Evolutionary conservation across 2,888 invertebrate species (phyloP).

Genomic region (Blastobasis lacticolella): DNA sequence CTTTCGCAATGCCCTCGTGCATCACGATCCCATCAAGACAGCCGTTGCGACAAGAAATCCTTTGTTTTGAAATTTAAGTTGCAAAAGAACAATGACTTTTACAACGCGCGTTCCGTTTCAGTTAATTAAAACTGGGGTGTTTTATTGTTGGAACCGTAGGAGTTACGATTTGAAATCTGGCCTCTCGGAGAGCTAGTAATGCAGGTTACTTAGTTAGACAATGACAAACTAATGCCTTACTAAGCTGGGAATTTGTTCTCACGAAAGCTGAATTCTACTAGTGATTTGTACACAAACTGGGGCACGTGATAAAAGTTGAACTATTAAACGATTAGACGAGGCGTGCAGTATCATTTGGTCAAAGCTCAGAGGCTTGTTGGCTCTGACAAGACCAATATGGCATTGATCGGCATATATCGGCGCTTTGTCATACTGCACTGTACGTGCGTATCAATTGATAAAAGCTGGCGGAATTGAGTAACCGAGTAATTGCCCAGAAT

Average conservation of each 20-base stretch:
- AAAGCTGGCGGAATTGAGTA: not conserved
- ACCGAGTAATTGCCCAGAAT: not conserved
- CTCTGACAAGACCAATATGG: not conserved
- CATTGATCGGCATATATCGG: slow-evolving; percentile 11
- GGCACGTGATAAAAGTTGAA: no score
- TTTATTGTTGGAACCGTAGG: slow-evolving; percentile 13
- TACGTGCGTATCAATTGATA: not conserved
- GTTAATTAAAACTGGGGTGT: slow-evolving; percentile 10
- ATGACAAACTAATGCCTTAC: no score
- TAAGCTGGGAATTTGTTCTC: no score
- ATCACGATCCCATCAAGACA: slow-evolving; percentile 9
- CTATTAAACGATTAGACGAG: no score
- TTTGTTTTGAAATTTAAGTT: slow-evolving; percentile 10
- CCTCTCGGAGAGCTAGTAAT: no score
- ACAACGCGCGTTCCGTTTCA: not conserved
- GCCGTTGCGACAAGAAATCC: slow-evolving; percentile 3
- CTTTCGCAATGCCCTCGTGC: slow-evolving; percentile 15
- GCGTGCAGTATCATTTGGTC: no score
- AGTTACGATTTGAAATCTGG: no score
- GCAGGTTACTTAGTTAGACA: no score
- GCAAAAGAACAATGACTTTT: not conserved
- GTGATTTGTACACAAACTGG: no score
- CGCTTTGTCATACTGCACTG: slow-evolving; percentile 9
- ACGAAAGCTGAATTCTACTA: no score
- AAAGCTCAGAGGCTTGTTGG: no score